Evolutionary conservation across 2,113 vertebrate genomes (phyloP), one percentile per base, ranked within the genome.

Genomic region (Catagonus wagneri): DNA sequence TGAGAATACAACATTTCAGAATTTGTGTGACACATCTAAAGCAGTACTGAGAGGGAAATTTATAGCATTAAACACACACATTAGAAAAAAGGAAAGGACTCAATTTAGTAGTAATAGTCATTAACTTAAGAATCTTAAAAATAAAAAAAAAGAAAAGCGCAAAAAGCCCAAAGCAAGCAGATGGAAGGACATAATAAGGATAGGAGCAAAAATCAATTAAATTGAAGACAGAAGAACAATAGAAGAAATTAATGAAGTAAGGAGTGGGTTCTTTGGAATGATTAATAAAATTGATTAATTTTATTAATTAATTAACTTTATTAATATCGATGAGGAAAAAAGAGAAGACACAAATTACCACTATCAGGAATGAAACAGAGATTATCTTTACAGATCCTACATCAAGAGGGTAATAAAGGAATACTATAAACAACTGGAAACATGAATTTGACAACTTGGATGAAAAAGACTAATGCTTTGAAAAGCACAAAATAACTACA

Each of bases 241-340:
- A 72, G 8, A 60, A 27, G 8, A 65, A 58, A 72, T 60, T 6
- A 50, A 3, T 39, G 54, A 66, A 61, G 34, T 9, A 22, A 60
- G 32, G 52, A 72, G 22, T 23, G 86, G 20, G 54, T 71, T 78
- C 16, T 94, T 90, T 66, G 36, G 61, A 76, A 66, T 81, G 60
- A 94, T 69, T 78, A 72, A 61, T 88, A 87, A 56, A 90, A 71
- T 80, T 69, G 74, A 10, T 22, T n/a, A n/a, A n/a, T n/a, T n/a
- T n/a, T n/a, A n/a, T n/a, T n/a, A n/a, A n/a, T n/a, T n/a, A n/a
- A n/a, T n/a, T n/a, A n/a, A n/a, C 20, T 72, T 1, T 50, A 50
- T 19, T 94, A 85, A 44, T 76, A n/a, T 72, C 65, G 44, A 50
- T 69, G 23, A n/a, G 68, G 50, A n/a, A 93, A 72, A 61, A 80